phyloP scores from a whole-genome alignment of 2,113 vertebrate species.

The Phylloscopus whistleri region DNA sequence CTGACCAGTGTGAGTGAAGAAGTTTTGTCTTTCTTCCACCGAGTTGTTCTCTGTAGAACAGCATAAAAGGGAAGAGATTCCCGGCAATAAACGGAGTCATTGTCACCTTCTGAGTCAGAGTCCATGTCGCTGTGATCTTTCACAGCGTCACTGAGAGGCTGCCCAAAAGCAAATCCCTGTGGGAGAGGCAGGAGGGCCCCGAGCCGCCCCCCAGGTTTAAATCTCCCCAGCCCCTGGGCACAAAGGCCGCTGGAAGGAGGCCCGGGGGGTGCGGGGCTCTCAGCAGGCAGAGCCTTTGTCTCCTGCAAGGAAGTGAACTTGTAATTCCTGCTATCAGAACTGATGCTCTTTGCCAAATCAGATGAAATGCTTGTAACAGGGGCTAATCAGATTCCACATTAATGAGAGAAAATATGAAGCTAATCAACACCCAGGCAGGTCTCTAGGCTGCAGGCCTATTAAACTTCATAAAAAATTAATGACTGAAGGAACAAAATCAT shows the following conservation, averaged over 20 bases:
- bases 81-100: no score
- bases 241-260: not conserved
- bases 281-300: not conserved
- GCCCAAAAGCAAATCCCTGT: not conserved
- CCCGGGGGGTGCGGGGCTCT: not conserved
- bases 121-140: no score
- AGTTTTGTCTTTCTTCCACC: no score
- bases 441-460: slow-evolving; percentile 87
- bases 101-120: no score
- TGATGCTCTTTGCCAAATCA: slow-evolving; percentile 52
- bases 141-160: no score
- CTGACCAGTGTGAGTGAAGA: no score
- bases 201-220: not conserved
- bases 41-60: no score
- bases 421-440: slow-evolving; percentile 84
- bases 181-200: not conserved
- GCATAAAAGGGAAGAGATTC: no score
- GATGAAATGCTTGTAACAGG: slow-evolving; percentile 75
- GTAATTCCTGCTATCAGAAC: slow-evolving; percentile 59
- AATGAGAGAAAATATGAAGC: slow-evolving; percentile 85
- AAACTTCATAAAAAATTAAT: slow-evolving; percentile 92
- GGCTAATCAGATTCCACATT: slow-evolving; percentile 87
- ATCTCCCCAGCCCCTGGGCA: not conserved
- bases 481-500: slow-evolving; percentile 81
- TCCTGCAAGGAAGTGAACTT: slow-evolving; percentile 28